Percentiles rank a stretch among this genome's conserved stretches.
phyloP scores from a whole-genome alignment of 2,113 vertebrate genomes.

The Chelonoidis abingdonii region DNA sequence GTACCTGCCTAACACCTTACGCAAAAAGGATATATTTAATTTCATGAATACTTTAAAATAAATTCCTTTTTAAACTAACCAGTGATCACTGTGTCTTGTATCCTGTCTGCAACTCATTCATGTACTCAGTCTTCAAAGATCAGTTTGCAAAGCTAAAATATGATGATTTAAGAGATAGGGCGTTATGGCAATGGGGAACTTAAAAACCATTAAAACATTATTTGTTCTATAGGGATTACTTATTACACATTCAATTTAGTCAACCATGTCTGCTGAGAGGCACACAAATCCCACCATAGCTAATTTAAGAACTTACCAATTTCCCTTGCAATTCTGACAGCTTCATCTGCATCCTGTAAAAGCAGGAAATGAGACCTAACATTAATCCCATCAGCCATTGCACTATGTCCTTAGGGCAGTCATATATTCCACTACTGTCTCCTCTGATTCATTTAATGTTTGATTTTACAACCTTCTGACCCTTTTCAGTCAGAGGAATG shows the following conservation, averaged over 20 bases:
- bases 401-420: slow-evolving; percentile 84
- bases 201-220: slow-evolving; percentile 78
- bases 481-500: slow-evolving; percentile 86
- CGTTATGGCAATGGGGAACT: slow-evolving; percentile 68
- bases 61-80: slow-evolving; percentile 28
- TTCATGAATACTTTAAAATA: slow-evolving; percentile 24
- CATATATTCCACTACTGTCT: slow-evolving; percentile 87
- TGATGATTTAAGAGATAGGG: slow-evolving; percentile 56
- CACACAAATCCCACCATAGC: slow-evolving; percentile 81
- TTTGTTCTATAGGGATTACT: slow-evolving; percentile 80
- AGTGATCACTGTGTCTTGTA: slow-evolving; percentile 18
- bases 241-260: slow-evolving; percentile 82
- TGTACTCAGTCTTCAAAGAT: slow-evolving; percentile 53
- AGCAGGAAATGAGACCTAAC: slow-evolving; percentile 84
- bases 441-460: slow-evolving; percentile 87
- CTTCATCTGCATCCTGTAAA: slow-evolving; percentile 94
- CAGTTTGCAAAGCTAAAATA: slow-evolving; percentile 55
- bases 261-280: slow-evolving; percentile 80
- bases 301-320: slow-evolving; percentile 93
- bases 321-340: slow-evolving; percentile 94
- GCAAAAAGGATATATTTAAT: not conserved
- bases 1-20: not conserved
- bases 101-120: slow-evolving; percentile 20
- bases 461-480: slow-evolving; percentile 88
- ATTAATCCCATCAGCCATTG: slow-evolving; percentile 86